Conservation (phyloP, 2,888 invertebrate genomes). For the Eupithecia subumbrata region DNA sequence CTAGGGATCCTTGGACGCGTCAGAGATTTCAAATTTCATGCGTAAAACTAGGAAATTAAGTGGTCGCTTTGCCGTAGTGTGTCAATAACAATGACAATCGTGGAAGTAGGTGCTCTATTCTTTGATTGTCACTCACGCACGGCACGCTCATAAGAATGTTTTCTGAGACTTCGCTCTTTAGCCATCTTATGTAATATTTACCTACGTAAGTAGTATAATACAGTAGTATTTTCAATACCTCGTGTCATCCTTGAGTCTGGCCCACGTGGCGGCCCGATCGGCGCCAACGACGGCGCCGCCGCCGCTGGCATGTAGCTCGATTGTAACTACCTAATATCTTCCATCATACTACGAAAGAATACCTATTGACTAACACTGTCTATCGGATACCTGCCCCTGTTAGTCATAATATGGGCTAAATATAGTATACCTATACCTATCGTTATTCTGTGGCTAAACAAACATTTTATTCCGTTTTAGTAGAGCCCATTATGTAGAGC, state of each 20-base stretch:
- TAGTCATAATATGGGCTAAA: neutral
- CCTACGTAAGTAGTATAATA: neutral
- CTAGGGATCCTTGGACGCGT: too few relatives aligned
- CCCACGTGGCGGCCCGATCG: slow-evolving; percentile 1
- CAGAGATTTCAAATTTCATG: too few relatives aligned
- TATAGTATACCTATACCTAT: too few relatives aligned
- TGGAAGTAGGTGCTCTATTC: too few relatives aligned
- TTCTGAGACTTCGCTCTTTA: neutral
- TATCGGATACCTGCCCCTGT: neutral
- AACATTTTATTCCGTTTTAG: too few relatives aligned
- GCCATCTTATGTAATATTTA: neutral
- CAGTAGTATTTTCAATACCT: neutral
- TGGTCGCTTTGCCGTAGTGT: too few relatives aligned
- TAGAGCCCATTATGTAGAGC: too few relatives aligned
- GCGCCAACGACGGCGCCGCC: slow-evolving; percentile 12
- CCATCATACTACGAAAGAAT: neutral
- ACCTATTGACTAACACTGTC: neutral
- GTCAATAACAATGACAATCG: too few relatives aligned
- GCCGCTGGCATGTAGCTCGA: neutral
- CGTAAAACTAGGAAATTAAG: too few relatives aligned
- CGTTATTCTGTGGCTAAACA: too few relatives aligned
- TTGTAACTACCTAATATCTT: slow-evolving; percentile 7
- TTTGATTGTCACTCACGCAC: too few relatives aligned
- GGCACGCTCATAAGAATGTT: neutral
- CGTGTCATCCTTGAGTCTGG: neutral